These are phyloP conservation scores for Potamilus streckersoni DNA, from an alignment of 1,140 invertebrate species.

Conservation along the genomic window DNA sequence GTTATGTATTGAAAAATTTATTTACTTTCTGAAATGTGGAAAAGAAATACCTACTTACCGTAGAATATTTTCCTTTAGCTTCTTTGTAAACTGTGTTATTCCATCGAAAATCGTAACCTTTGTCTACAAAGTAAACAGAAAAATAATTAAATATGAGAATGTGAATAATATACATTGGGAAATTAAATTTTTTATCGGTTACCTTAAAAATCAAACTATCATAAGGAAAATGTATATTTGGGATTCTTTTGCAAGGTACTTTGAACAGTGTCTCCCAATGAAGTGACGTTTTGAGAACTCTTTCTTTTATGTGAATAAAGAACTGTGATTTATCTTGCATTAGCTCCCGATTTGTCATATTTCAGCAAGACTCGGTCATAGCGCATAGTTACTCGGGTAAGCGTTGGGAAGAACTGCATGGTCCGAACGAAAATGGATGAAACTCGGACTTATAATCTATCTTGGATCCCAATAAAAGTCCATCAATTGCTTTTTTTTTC, in stretches of 20 bases:
- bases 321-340: neutral
- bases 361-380: too few species aligned
- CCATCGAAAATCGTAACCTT: constrained; percentile 19
- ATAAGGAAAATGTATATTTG: too few species aligned
- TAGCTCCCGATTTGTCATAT: too few species aligned
- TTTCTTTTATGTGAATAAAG: neutral
- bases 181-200: neutral
- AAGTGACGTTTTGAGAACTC: neutral
- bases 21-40: too few species aligned
- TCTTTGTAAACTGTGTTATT: constrained; percentile 10
- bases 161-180: too few species aligned
- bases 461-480: neutral
- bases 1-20: too few species aligned
- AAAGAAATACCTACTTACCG: neutral
- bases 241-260: too few species aligned
- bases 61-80: constrained; percentile 12
- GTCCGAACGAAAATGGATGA: too few species aligned
- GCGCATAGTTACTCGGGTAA: too few species aligned
- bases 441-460: too few species aligned
- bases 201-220: neutral
- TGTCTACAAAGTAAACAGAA: neutral
- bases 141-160: too few species aligned
- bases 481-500: neutral
- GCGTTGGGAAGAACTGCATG: too few species aligned
- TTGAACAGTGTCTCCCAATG: neutral